Conservation (phyloP, 2,888 invertebrate species). For the Eupelmus urozonus region DNA sequence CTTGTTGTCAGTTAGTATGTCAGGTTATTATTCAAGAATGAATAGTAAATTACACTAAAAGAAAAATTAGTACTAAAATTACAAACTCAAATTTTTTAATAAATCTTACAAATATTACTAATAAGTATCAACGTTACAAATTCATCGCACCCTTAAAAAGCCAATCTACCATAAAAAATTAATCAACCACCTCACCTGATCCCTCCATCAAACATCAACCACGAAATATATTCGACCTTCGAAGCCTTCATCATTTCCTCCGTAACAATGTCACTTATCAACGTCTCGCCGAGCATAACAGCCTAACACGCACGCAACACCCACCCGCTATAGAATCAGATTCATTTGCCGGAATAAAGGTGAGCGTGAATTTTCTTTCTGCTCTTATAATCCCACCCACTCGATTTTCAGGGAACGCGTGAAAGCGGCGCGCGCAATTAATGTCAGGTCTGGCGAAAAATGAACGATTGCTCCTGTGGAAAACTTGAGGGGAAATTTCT, state of each 20-base stretch:
- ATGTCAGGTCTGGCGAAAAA: constrained; percentile 26
- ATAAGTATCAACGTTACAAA: too few relatives aligned
- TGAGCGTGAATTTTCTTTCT: background rate
- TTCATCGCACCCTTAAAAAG: too few relatives aligned
- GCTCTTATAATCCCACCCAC: constrained; percentile 9
- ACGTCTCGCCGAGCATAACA: constrained; percentile 1
- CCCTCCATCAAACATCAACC: too few relatives aligned
- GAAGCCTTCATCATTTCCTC: background rate
- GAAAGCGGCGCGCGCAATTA: constrained; percentile 22
- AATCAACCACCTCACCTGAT: too few relatives aligned
- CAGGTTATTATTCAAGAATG: too few relatives aligned
- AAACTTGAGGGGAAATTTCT: constrained; percentile 18
- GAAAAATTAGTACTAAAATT: too few relatives aligned
- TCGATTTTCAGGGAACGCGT: background rate
- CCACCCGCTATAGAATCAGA: background rate
- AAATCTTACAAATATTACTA: too few relatives aligned
- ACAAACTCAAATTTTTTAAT: too few relatives aligned
- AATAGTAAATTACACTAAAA: too few relatives aligned
- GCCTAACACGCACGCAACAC: background rate
- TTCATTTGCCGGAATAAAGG: constrained; percentile 1
- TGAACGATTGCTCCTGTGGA: constrained; percentile 8
- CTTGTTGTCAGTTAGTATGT: too few relatives aligned
- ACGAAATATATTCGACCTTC: too few relatives aligned
- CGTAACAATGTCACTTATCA: constrained; percentile 11
- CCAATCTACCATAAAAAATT: too few relatives aligned